Base-by-base conservation (phyloP, 2,797 vertebrate genomes). In the Corythornis leucogaster region DNA sequence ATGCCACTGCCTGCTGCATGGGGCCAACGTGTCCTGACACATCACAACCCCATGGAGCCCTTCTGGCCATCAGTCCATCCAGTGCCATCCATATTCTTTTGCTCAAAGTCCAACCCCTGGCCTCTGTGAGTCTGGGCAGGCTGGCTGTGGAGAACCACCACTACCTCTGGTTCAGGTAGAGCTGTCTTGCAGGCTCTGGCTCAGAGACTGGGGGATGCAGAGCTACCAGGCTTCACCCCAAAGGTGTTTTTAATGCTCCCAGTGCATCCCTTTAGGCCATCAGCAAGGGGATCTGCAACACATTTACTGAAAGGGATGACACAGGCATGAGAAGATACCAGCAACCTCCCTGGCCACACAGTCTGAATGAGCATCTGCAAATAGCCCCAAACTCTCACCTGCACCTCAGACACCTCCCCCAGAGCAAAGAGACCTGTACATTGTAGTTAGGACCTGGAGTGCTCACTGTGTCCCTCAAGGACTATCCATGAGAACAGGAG, bases 381-480 rank as follows among this genome's bases (percentile, higher is more conserved):
- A 50, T 1, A 2, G 20, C 50, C 45, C 12, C 42, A 73, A 6
- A 79, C 42, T 33, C 45, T 40, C 28, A 66, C 5, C 20, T 5
- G 25, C 15, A 15, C 22, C 33, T 80, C 31, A 70, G 53, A 35
- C 10, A 14, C 3, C 33, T 70, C 30, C 38, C 21, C 38, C 8
- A 68, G 55, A 20, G 22, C 6, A 40, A 35, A 5, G 35, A 66
- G 30, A 35, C 9, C 1, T 0, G 0, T 8, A 31, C 55, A 62
- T 12, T 2, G 8, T 26, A 68, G 50, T 22, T 58, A 71, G 2
- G 3, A 38, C 30, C 48, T n/a, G 35, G 67, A 81, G 10, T 3
- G 53, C 7, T 75, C 61, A 22, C 0, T 30, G 33, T 24, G 59
- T 66, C 53, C 42, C 61, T 66, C 54, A 53, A 12, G 24, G 26